Conservation (phyloP, 1,140 invertebrate species). For the Pantala flavescens region DNA sequence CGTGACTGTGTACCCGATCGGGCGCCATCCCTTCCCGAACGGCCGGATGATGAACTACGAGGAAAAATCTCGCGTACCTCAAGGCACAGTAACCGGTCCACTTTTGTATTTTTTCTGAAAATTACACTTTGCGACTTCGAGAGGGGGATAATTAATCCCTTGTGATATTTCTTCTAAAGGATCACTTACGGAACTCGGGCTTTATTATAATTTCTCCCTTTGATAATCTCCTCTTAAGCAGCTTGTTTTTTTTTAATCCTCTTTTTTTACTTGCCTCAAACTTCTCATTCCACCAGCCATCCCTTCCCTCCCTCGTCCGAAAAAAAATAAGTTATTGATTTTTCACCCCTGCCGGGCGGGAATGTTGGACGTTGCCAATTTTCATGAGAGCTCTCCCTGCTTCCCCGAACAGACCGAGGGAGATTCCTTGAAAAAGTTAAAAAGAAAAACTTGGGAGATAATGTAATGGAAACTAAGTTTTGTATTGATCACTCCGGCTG, state of each 20-base stretch:
- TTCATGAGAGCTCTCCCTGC: conserved; percentile 7
- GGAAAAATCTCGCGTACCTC: background rate
- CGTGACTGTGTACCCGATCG: conserved; percentile 6
- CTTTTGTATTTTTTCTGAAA: background rate
- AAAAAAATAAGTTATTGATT: conserved; percentile 10
- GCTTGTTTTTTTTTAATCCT: background rate
- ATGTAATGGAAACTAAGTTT: conserved; percentile 9
- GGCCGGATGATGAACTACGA: background rate
- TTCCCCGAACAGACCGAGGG: background rate
- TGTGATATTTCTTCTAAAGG: background rate
- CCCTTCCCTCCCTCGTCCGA: background rate
- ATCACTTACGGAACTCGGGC: background rate
- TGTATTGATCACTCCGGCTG: background rate
- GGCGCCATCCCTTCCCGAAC: background rate
- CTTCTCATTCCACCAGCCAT: background rate
- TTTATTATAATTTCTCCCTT: background rate
- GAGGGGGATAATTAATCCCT: background rate
- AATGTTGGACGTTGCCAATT: background rate
- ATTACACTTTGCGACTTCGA: background rate
- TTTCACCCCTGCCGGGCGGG: background rate
- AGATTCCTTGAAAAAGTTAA: conserved; percentile 1
- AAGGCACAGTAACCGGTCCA: background rate
- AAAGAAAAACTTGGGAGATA: conserved; percentile 3
- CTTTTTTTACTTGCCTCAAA: background rate
- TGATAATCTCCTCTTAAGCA: background rate